Evolutionary conservation across 2,888 invertebrate species (phyloP).

Genomic region (Omphaloscelis lunosa): DNA sequence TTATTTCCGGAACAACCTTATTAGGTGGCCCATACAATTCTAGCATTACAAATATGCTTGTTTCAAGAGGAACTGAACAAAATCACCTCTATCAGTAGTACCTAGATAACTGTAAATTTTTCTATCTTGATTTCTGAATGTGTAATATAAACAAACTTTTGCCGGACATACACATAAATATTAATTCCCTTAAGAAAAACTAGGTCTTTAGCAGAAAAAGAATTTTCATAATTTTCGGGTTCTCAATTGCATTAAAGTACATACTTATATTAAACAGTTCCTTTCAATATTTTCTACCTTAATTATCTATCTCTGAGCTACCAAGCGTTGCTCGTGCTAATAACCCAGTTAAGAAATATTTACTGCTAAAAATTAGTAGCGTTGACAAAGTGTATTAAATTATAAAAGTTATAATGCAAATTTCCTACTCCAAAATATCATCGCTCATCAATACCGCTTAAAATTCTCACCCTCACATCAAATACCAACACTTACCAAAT

Average conservation of each 20-base stretch:
- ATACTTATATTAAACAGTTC: neutral
- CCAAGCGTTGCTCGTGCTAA: neutral
- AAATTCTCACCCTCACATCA: slow-evolving; percentile 45
- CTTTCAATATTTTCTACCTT: no score
- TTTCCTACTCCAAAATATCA: neutral
- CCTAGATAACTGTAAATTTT: no score
- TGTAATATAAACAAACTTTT: neutral
- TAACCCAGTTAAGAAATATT: neutral
- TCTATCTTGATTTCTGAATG: no score
- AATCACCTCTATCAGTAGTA: neutral
- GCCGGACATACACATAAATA: neutral
- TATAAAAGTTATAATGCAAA: neutral
- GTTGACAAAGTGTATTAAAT: neutral
- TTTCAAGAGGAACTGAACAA: neutral
- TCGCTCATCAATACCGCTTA: neutral
- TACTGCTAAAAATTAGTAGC: neutral
- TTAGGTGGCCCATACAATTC: neutral
- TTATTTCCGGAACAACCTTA: neutral
- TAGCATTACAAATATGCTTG: neutral
- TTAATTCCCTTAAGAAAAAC: neutral
- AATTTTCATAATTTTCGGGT: neutral
- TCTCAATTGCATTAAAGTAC: neutral
- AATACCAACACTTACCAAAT: slow-evolving; percentile 49
- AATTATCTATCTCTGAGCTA: neutral
- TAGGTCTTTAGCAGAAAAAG: neutral